Conservation (phyloP, 2,888 invertebrate species). For the Polydrusus pterygomalis region DNA sequence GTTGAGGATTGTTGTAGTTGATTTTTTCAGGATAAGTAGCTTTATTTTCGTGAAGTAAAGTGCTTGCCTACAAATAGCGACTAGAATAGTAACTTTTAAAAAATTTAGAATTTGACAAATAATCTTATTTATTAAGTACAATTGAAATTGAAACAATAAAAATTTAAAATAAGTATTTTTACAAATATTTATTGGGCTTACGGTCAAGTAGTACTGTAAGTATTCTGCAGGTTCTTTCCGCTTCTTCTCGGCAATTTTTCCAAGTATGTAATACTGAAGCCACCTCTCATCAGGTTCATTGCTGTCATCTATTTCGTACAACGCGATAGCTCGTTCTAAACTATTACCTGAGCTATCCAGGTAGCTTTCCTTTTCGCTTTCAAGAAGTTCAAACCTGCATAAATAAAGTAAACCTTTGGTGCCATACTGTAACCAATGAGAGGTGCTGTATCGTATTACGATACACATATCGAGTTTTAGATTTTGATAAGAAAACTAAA, state of each 20-base stretch:
- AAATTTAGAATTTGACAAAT: too few species aligned
- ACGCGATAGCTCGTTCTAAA: slow-evolving; percentile 81
- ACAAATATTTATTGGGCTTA: slow-evolving; percentile 62
- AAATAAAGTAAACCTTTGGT: neutral
- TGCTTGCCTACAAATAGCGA: slow-evolving; percentile 76
- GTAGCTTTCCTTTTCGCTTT: slow-evolving; percentile 86
- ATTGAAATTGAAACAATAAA: too few species aligned
- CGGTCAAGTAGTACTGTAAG: slow-evolving; percentile 86
- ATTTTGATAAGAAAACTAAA: too few species aligned
- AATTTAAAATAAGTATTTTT: too few species aligned
- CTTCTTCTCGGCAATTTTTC: slow-evolving; percentile 93
- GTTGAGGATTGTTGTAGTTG: slow-evolving; percentile 87
- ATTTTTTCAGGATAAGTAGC: slow-evolving; percentile 92
- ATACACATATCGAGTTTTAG: too few species aligned
- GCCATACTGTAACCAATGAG: neutral
- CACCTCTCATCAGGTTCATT: slow-evolving; percentile 87
- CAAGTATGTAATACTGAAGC: slow-evolving; percentile 96
- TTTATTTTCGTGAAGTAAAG: slow-evolving; percentile 84
- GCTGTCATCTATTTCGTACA: slow-evolving; percentile 76
- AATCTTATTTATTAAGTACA: too few species aligned
- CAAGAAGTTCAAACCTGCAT: slow-evolving; percentile 79
- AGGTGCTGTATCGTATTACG: too few species aligned
- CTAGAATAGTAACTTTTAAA: too few species aligned
- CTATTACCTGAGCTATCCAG: slow-evolving; percentile 85
- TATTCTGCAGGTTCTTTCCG: slow-evolving; percentile 83